Conservation (phyloP, 1,140 invertebrate species). For the Eumaeus atala region DNA sequence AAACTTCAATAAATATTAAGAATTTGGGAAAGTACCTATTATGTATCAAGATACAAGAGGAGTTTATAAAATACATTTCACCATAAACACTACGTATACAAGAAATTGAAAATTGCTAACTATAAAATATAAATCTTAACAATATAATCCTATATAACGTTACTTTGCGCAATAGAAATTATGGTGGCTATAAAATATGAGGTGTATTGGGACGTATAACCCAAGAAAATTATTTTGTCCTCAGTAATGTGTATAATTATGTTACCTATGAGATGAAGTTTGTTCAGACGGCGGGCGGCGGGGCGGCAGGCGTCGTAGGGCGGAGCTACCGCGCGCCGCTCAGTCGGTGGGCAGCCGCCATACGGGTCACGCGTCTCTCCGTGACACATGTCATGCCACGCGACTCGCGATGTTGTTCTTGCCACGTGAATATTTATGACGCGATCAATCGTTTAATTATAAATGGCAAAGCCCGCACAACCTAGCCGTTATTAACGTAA, state of each 20-base stretch:
- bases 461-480: constrained; percentile 65
- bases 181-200: background rate
- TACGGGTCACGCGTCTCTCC: constrained; percentile 34
- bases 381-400: constrained; percentile 46
- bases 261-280: constrained; percentile 66
- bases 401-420: constrained; percentile 63
- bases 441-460: constrained; percentile 54
- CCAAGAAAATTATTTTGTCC: constrained; percentile 1
- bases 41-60: too few species aligned
- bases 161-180: background rate
- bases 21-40: too few species aligned
- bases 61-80: too few species aligned
- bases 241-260: constrained; percentile 29
- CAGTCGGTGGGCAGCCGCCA: constrained; percentile 67
- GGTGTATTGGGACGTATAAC: background rate
- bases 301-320: constrained; percentile 51
- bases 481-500: constrained; percentile 49
- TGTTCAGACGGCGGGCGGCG: constrained; percentile 56
- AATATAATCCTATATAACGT: too few species aligned
- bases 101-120: too few species aligned
- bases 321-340: constrained; percentile 52
- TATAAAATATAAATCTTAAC: too few species aligned
- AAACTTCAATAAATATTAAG: too few species aligned
- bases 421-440: constrained; percentile 66
- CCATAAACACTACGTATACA: too few species aligned